Base-by-base conservation (phyloP, 2,113 vertebrate genomes). In the Ariopsis seemanni region DNA sequence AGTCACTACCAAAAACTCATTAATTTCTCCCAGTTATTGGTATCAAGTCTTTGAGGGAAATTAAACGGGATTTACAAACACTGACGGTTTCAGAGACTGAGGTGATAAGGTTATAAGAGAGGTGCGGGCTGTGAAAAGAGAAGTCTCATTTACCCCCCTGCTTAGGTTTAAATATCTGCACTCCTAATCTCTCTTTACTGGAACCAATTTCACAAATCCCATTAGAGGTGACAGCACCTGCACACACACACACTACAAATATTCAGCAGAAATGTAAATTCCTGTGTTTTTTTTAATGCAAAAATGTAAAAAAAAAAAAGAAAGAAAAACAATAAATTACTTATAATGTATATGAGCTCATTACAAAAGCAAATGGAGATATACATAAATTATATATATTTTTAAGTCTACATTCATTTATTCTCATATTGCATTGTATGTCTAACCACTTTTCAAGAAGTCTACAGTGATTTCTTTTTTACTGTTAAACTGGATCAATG, bases 201-300 rank as follows among this genome's bases (percentile, higher is more conserved):
- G 42, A 75, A 75, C 48, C 74, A 77, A n/a, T 53, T 77, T 52
- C 52, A 77, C 42, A 75, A 75, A 77, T 77, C 48, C 48, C 22
- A 52, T 77, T 77, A 52, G 22, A 77, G n/a, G 72, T 52, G 74
- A 77, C 10, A 2, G 22, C 48, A 52, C 74, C 25, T 5, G 14
- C 17, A 22, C 10, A 25, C 48, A 7, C 34, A 50, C 42, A 18
- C 17, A 27, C 34, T 34, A 71, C 27, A 71, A 71, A 71, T 71
- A 34, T 71, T 17, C 30, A 42, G 69, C 14, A 30, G 4, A 4
- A 69, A 7, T 15, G 27, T 69, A 34, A 14, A 6, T 15, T 30
- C n/a, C 22, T 63, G 22, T 14, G 1, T 67, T 67, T 27, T 67
- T 67, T 27, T 5, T 20, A 22, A 4, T 5, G 11, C 7, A 20